Evolutionary conservation across 1,140 invertebrate genomes (phyloP).

Genomic region (Caenorhabditis brenneri): DNA sequence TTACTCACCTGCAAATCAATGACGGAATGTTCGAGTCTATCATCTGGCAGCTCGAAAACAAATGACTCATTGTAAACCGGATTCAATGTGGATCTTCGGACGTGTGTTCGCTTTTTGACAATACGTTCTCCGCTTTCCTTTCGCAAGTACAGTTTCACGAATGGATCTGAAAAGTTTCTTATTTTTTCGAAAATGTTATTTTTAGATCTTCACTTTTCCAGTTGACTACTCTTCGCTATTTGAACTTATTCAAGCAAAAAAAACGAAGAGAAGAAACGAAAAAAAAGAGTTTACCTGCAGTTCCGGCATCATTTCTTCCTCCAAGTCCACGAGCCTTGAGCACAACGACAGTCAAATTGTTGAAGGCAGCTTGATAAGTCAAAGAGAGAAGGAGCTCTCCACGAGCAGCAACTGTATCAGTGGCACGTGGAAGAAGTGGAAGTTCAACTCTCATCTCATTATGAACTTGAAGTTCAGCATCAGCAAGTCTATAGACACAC

Average conservation of each 20-base stretch:
- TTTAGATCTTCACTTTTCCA: background rate
- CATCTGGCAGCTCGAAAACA: slow-evolving; percentile 75
- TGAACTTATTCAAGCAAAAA: background rate
- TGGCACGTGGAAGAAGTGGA: slow-evolving; percentile 46
- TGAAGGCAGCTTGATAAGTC: slow-evolving; percentile 83
- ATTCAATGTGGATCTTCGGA: slow-evolving; percentile 94
- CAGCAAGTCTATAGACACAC: slow-evolving; percentile 81
- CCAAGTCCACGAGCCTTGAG: slow-evolving; percentile 48
- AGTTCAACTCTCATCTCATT: slow-evolving; percentile 46
- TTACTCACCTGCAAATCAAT: slow-evolving; percentile 51
- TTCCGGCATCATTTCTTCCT: slow-evolving; percentile 42
- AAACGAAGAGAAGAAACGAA: background rate
- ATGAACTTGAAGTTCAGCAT: slow-evolving; percentile 53
- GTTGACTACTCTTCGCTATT: too few relatives aligned
- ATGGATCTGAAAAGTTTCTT: slow-evolving; percentile 75
- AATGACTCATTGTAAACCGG: slow-evolving; percentile 98
- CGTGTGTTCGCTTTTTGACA: slow-evolving; percentile 97
- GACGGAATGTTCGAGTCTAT: slow-evolving; percentile 45
- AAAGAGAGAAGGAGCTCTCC: slow-evolving; percentile 83
- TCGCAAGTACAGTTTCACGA: slow-evolving; percentile 93
- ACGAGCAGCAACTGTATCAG: slow-evolving; percentile 45
- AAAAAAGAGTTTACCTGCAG: slow-evolving; percentile 12
- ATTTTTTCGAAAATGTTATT: background rate
- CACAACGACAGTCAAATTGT: slow-evolving; percentile 53
- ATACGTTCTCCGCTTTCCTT: slow-evolving; percentile 91